Evolutionary conservation across 2,888 invertebrate genomes (phyloP), one percentile per base, ranked within the genome.

Genomic region (Sclerodermus sp.): DNA sequence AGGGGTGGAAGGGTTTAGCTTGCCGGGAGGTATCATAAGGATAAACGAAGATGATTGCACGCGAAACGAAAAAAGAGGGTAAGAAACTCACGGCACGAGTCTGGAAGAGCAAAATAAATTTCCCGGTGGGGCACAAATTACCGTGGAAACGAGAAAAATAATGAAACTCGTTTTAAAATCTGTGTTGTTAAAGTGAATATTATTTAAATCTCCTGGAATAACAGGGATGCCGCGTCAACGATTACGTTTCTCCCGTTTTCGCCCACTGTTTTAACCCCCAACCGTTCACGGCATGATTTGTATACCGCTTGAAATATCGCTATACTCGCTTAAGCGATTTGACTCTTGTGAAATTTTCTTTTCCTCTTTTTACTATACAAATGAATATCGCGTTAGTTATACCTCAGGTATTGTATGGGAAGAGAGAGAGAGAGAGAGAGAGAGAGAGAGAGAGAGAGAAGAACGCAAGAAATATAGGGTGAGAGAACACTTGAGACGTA

Each of bases 171-270:
- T 52, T 64, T 60, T 57, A 58, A 71, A 72, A 71, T 68, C 65
- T 62, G n/a, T n/a, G n/a, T n/a, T n/a, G 66, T 62, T 67, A 62
- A 61, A 64, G 62, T 55, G 64, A 65, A 65, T 69, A 67, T 72
- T 68, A 72, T 69, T 71, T 68, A 71, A 68, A 72, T 69, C 58
- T 53, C 48, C 46, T 42, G 50, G 48, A 59, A 62, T 68, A 65
- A 66, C 58, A 58, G 58, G 57, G 58, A 55, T 65, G 67, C 63
- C 62, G 62, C 60, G 56, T 62, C 64, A 66, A 66, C 58, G 65
- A 67, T 70, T 62, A 70, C 52, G 47, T 42, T 42, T 23, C 23
- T 23, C 23, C 8, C 3, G 8, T 23, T 5, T 8, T 23, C 8
- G 3, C 23, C 23, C 4, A 23, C 23, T 23, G 23, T n/a, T n/a